Percentiles rank a stretch among this genome's conserved stretches.
Evolutionary conservation across 2,113 vertebrate genomes (phyloP).

Genomic region (Sinosuthora webbiana): DNA sequence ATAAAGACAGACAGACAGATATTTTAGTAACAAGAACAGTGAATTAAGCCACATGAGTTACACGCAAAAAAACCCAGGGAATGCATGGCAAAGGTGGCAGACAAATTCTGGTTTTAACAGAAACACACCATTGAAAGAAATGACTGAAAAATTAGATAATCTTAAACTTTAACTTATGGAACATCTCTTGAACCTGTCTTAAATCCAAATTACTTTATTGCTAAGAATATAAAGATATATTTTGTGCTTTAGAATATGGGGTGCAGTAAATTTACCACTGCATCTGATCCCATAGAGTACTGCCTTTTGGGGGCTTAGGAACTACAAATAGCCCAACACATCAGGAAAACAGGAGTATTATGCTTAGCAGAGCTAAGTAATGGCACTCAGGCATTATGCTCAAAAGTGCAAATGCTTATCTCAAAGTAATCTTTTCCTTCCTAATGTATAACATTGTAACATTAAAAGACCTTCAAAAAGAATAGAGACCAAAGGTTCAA

Average conservation of each 20-base stretch:
- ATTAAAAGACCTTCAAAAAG: neutral
- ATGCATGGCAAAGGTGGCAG: neutral
- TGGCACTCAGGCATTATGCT: neutral
- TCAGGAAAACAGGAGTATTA: neutral
- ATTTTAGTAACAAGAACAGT: neutral
- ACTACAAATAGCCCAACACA: neutral
- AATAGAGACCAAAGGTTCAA: neutral
- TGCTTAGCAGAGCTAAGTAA: neutral
- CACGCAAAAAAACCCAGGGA: neutral
- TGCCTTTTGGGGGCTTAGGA: neutral
- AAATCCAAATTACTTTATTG: neutral
- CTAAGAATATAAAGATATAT: neutral
- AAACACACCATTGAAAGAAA: neutral
- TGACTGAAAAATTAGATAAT: neutral
- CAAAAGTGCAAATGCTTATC: neutral
- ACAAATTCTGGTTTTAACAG: neutral
- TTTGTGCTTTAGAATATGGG: neutral
- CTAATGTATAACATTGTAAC: neutral
- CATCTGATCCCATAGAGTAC: neutral
- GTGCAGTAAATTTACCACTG: neutral
- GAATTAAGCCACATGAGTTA: neutral
- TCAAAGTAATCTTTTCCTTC: neutral
- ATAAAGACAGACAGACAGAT: neutral
- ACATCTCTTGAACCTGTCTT: neutral
- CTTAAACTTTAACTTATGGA: neutral